Conservation (phyloP, 1,140 invertebrate genomes). For the Micrasema minimum region DNA sequence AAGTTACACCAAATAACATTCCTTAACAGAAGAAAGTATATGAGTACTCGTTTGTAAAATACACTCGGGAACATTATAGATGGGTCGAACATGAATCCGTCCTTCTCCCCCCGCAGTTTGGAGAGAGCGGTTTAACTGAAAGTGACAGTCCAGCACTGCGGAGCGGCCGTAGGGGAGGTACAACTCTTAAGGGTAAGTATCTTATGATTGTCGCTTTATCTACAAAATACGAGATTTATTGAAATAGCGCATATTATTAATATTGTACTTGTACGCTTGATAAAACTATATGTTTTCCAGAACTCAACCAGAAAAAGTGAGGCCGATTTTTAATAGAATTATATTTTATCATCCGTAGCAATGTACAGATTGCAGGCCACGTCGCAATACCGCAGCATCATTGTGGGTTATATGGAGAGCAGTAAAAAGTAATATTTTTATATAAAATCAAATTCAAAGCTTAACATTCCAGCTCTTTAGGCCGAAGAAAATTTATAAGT, state of each 20-base stretch:
- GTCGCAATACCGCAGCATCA: background rate
- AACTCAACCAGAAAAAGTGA: background rate
- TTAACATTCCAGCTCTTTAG: too few species aligned
- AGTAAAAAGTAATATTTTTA: too few species aligned
- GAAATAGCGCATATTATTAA: background rate
- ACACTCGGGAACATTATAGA: slow-evolving; percentile 89
- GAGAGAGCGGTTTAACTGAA: slow-evolving; percentile 93
- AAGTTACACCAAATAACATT: too few species aligned
- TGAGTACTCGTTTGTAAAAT: slow-evolving; percentile 80
- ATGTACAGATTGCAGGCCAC: background rate
- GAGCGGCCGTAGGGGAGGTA: slow-evolving; percentile 89
- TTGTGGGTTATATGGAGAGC: too few species aligned
- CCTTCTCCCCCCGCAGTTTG: slow-evolving; percentile 94
- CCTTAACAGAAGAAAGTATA: too few species aligned
- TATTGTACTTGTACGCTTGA: background rate
- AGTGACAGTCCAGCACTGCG: slow-evolving; percentile 92
- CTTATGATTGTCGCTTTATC: slow-evolving; percentile 93
- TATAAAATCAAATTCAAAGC: too few species aligned
- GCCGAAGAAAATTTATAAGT: too few species aligned
- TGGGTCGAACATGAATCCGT: slow-evolving; percentile 91
- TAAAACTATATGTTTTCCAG: background rate
- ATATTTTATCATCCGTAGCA: background rate
- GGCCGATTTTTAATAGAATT: background rate
- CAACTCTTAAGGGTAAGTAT: slow-evolving; percentile 86
- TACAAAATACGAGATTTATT: slow-evolving; percentile 57